phyloP scores from a whole-genome alignment of 2,888 invertebrate genomes.

The Anthoptus insignis region DNA sequence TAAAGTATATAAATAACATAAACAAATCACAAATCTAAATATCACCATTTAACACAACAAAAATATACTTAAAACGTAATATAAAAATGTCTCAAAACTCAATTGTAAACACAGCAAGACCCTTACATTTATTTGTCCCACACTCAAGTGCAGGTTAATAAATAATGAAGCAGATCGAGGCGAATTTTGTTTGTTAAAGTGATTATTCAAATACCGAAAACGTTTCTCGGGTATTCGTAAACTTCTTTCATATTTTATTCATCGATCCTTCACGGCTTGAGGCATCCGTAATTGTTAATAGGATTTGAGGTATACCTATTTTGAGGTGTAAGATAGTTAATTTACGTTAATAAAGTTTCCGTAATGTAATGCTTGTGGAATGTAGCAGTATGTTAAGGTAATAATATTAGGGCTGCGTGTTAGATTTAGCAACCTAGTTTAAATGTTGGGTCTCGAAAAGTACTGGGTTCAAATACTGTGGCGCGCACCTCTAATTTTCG shows the following conservation, averaged over 20 bases:
- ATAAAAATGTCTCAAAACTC: constrained; percentile 23
- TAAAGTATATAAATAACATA: too few relatives aligned
- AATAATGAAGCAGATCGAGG: constrained; percentile 81
- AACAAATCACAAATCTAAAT: constrained; percentile 19
- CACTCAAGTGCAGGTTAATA: constrained; percentile 79
- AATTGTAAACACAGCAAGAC: constrained; percentile 21
- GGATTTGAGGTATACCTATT: constrained; percentile 62
- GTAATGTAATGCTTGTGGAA: constrained; percentile 12
- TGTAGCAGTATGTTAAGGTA: background rate
- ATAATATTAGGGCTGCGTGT: background rate
- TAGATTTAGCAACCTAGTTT: background rate
- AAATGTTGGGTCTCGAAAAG: too few relatives aligned
- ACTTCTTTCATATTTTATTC: constrained; percentile 86
- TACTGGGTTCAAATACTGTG: too few relatives aligned
- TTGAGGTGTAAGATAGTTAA: constrained; percentile 41
- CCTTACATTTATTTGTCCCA: constrained; percentile 61
- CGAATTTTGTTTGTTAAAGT: constrained; percentile 85
- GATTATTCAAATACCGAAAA: constrained; percentile 86
- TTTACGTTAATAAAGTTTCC: constrained; percentile 39
- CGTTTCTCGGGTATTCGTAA: constrained; percentile 82
- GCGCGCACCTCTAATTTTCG: too few relatives aligned
- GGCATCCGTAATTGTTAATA: constrained; percentile 76
- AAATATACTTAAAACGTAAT: constrained; percentile 16
- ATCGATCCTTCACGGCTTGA: constrained; percentile 80
- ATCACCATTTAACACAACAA: constrained; percentile 20